Evolutionary conservation across 2,113 vertebrate genomes (phyloP).

Genomic region (Pristiophorus japonicus): DNA sequence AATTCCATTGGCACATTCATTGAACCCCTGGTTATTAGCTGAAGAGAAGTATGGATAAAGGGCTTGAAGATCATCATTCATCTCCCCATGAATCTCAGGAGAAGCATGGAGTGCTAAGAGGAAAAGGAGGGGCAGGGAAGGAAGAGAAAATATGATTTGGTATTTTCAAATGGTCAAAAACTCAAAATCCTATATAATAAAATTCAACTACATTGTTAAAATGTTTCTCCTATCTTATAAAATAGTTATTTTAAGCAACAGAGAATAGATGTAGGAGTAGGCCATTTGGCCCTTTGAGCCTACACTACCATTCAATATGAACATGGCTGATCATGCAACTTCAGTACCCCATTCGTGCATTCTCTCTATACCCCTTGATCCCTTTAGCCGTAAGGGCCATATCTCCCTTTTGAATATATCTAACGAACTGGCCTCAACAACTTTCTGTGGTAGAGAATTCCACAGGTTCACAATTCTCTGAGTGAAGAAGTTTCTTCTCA

Average conservation of each 20-base stretch:
- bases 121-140: not conserved
- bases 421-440: too few species aligned
- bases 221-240: not conserved
- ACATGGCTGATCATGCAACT: too few species aligned
- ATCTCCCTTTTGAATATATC: too few species aligned
- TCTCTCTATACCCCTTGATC: too few species aligned
- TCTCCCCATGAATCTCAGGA: not conserved
- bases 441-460: too few species aligned
- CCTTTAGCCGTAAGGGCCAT: too few species aligned
- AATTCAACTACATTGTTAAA: conserved; percentile 6
- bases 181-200: not conserved
- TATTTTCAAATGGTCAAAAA: not conserved
- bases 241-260: not conserved
- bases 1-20: not conserved
- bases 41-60: not conserved
- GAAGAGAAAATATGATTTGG: not conserved
- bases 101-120: not conserved
- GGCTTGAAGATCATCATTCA: not conserved
- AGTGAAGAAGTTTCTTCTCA: too few species aligned
- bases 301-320: too few species aligned
- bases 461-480: too few species aligned
- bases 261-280: too few species aligned
- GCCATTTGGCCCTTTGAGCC: too few species aligned
- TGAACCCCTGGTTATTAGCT: not conserved
- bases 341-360: too few species aligned